phyloP scores from a whole-genome alignment of 2,888 invertebrate genomes.

The Lathronympha strigana region DNA sequence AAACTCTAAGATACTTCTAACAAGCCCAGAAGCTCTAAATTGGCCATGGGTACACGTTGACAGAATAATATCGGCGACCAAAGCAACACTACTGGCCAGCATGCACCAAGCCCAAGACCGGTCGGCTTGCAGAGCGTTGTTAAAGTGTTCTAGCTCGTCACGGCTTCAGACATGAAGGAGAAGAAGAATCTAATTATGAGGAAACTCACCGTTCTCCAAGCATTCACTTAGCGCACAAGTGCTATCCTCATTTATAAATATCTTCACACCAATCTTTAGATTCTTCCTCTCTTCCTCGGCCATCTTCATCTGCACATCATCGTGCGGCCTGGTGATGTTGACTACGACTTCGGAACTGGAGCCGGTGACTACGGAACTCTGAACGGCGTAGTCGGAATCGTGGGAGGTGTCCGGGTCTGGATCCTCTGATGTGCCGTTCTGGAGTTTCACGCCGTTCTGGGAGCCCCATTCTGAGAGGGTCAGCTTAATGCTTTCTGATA shows the following conservation, averaged over 20 bases:
- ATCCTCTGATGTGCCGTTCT: conserved; percentile 61
- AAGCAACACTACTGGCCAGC: no score
- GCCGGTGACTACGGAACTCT: conserved; percentile 51
- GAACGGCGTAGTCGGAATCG: conserved; percentile 68
- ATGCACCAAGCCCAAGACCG: no score
- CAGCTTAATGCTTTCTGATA: conserved; percentile 80
- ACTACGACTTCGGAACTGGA: conserved; percentile 69
- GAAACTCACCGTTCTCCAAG: conserved; percentile 87
- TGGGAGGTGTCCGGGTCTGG: conserved; percentile 55
- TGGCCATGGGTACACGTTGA: no score
- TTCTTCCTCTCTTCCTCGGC: conserved; percentile 89
- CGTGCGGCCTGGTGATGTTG: conserved; percentile 83
- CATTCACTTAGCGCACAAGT: conserved; percentile 87
- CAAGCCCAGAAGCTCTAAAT: no score
- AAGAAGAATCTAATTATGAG: no score
- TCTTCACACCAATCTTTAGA: conserved; percentile 93
- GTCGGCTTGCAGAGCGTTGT: no score
- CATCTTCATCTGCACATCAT: conserved; percentile 86
- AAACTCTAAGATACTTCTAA: no score
- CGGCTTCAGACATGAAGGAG: no score
- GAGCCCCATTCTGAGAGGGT: conserved; percentile 76
- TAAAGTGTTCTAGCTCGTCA: no score
- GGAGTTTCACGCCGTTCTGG: conserved; percentile 58
- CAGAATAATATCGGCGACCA: no score
- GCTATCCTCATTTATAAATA: conserved; percentile 91